phyloP scores from a whole-genome alignment of 2,797 vertebrate genomes.

The Chelonia mydas region DNA sequence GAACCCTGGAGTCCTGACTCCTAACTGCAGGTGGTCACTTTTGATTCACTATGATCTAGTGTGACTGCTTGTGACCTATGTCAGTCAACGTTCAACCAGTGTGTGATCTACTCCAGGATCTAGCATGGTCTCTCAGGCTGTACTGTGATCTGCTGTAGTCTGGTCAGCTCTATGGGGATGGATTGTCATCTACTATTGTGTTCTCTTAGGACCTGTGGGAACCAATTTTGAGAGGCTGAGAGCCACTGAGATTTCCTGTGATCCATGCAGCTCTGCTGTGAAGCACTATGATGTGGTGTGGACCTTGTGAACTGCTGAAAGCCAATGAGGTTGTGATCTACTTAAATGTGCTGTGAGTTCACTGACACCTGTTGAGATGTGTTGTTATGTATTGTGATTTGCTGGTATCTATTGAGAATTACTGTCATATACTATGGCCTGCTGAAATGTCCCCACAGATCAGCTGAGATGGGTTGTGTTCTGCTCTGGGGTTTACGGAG shows the following conservation, averaged over 20 bases:
- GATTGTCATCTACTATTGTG: neutral
- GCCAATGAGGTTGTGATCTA: neutral
- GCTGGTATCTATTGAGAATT: neutral
- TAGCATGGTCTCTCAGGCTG: neutral
- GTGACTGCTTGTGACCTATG: neutral
- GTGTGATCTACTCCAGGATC: neutral
- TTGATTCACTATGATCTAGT: neutral
- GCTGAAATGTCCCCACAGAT: neutral
- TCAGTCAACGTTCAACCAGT: neutral
- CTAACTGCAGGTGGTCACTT: neutral
- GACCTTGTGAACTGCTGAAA: neutral
- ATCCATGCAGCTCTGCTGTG: neutral
- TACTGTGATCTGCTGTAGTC: neutral
- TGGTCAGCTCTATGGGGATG: neutral
- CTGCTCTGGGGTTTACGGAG: neutral
- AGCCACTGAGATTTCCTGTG: neutral
- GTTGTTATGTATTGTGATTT: neutral
- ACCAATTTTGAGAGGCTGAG: neutral
- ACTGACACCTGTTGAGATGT: neutral
- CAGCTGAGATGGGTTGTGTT: neutral
- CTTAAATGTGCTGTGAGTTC: neutral
- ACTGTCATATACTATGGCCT: neutral
- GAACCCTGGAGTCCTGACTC: neutral
- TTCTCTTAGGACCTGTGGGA: neutral
- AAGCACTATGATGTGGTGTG: too few species aligned